Evolutionary conservation across 2,888 invertebrate species (phyloP).

Genomic region (Esperia sulphurella): DNA sequence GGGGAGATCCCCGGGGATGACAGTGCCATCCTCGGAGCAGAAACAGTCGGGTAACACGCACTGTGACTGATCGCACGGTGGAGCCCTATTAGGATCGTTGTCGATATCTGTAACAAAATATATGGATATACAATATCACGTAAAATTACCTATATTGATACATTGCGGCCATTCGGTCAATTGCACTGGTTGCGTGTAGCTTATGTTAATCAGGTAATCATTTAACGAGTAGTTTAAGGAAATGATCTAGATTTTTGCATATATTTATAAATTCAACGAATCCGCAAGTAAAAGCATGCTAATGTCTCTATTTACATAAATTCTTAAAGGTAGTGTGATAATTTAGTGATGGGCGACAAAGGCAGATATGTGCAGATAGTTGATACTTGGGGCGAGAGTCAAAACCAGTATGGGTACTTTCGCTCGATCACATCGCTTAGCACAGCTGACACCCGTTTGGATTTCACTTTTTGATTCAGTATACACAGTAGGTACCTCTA

Average conservation of each 20-base stretch:
- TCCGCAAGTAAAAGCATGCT: neutral
- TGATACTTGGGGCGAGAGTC: slow-evolving; percentile 27
- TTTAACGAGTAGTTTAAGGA: neutral
- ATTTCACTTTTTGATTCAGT: slow-evolving; percentile 67
- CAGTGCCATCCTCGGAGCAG: slow-evolving; percentile 95
- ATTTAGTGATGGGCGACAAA: slow-evolving; percentile 7
- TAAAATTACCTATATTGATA: neutral
- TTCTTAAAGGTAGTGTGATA: neutral
- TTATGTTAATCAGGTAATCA: neutral
- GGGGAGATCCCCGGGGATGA: slow-evolving; percentile 91
- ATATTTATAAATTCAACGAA: neutral
- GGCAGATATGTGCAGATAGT: neutral
- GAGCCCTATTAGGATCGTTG: slow-evolving; percentile 95
- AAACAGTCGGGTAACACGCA: slow-evolving; percentile 95
- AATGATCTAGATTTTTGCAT: neutral
- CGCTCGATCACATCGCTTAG: slow-evolving; percentile 58
- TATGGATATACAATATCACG: neutral
- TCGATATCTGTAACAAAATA: slow-evolving; percentile 86
- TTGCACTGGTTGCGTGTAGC: neutral
- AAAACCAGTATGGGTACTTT: slow-evolving; percentile 73
- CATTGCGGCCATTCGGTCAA: neutral
- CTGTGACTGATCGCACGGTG: slow-evolving; percentile 91
- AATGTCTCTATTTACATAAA: neutral
- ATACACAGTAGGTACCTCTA: slow-evolving; percentile 21
- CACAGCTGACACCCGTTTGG: slow-evolving; percentile 49